phyloP scores from a whole-genome alignment of 23 tunicate genomes.

The Trididemnum clinides region DNA sequence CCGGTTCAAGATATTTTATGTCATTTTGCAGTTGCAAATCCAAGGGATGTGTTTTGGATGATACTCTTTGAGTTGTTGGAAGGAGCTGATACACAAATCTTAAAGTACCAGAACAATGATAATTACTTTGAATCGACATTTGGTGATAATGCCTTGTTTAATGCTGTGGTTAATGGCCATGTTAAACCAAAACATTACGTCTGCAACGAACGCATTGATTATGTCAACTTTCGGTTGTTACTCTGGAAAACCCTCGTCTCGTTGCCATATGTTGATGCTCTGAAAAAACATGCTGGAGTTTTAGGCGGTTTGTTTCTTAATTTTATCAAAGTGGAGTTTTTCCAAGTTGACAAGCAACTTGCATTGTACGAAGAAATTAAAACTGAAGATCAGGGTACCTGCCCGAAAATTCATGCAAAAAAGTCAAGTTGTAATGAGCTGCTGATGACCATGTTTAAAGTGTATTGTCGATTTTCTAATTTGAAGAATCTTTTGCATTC shows the following conservation, averaged over 20 bases:
- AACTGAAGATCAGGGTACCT: neutral
- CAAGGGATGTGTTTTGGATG: constrained; percentile 53
- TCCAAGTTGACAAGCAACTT: constrained; percentile 51
- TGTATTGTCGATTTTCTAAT: constrained; percentile 59
- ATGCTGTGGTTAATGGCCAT: neutral
- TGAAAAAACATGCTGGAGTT: constrained; percentile 36
- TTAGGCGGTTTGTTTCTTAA: constrained; percentile 48
- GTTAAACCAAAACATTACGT: neutral
- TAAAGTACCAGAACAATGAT: neutral
- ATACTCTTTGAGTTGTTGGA: constrained; percentile 55
- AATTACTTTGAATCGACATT: neutral
- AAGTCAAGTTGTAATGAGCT: neutral
- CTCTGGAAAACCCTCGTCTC: constrained; percentile 54
- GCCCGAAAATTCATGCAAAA: neutral
- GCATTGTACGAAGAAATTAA: constrained; percentile 39
- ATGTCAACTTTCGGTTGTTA: constrained; percentile 55
- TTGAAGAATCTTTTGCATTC: constrained; percentile 14
- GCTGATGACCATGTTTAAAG: constrained; percentile 45
- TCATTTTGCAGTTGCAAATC: constrained; percentile 29
- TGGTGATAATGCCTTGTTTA: neutral
- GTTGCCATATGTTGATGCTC: constrained; percentile 39
- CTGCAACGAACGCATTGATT: constrained; percentile 1
- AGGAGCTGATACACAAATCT: neutral
- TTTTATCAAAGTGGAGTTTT: constrained; percentile 76
- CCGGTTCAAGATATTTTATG: constrained; percentile 49